Evolutionary conservation across 92 coral and sea anemone species (phyloP).

Genomic region (Metridium senile): DNA sequence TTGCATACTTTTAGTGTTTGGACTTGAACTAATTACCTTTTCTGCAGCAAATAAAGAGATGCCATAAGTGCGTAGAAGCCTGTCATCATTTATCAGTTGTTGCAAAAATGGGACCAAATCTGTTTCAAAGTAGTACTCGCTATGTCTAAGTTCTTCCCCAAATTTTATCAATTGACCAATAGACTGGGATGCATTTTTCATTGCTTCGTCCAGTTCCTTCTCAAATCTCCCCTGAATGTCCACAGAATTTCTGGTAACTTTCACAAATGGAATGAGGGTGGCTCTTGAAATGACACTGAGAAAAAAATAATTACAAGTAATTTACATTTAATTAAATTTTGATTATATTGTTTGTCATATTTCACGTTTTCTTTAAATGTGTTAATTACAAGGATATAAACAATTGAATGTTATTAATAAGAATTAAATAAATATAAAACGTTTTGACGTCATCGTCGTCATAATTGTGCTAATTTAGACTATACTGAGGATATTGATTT

Average conservation of each 20-base stretch:
- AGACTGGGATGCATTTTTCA: slow-evolving; percentile 26
- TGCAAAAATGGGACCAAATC: slow-evolving; percentile 33
- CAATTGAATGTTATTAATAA: too few species aligned
- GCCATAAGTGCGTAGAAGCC: slow-evolving; percentile 35
- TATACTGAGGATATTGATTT: too few species aligned
- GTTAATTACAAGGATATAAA: neutral
- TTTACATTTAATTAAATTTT: too few species aligned
- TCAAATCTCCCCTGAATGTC: slow-evolving; percentile 25
- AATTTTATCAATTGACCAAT: slow-evolving; percentile 29
- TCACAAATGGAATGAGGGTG: slow-evolving; percentile 31
- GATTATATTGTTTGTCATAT: neutral
- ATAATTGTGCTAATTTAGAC: too few species aligned
- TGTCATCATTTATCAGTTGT: slow-evolving; percentile 19
- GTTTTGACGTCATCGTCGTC: neutral
- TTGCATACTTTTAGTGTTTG: neutral
- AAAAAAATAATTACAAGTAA: too few species aligned
- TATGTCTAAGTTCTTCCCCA: slow-evolving; percentile 23
- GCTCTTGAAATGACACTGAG: slow-evolving; percentile 43
- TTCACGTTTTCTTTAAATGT: neutral
- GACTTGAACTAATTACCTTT: slow-evolving; percentile 18
- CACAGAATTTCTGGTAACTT: slow-evolving; percentile 23
- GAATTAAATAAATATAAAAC: neutral
- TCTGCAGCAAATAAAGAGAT: slow-evolving; percentile 37
- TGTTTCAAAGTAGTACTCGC: slow-evolving; percentile 21
- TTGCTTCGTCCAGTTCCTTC: slow-evolving; percentile 38